Evolutionary conservation across 1,140 invertebrate species (phyloP).

Genomic region (Ceratosolen fusciceps): DNA sequence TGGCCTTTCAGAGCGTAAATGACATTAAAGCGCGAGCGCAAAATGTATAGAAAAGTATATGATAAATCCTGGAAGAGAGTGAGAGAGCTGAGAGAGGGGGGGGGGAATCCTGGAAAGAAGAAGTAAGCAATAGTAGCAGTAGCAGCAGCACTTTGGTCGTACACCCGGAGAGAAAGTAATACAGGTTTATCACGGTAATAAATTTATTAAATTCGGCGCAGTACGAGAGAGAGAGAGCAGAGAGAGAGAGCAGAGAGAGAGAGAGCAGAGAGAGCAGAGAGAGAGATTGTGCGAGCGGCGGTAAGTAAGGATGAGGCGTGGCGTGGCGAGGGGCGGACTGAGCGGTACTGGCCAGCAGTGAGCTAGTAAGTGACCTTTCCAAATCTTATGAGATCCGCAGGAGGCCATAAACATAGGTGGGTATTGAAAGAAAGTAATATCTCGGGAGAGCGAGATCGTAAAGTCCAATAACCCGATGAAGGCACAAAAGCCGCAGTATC

Average conservation of each 20-base stretch:
- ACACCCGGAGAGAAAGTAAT: not conserved
- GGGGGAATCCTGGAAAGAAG: not conserved
- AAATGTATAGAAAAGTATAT: not conserved
- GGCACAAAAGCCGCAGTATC: conserved; percentile 13
- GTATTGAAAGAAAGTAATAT: conserved; percentile 52
- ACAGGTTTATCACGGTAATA: conserved; percentile 39
- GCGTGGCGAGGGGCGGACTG: too few relatives aligned
- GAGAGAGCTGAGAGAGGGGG: too few relatives aligned
- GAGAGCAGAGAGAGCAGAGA: not conserved
- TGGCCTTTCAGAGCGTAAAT: too few relatives aligned
- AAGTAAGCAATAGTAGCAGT: not conserved
- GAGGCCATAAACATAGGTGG: conserved; percentile 46
- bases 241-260: not conserved
- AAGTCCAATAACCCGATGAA: conserved; percentile 48
- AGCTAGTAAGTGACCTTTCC: conserved; percentile 12
- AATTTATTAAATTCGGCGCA: conserved; percentile 46
- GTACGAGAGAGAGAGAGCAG: not conserved
- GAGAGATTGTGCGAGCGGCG: too few relatives aligned
- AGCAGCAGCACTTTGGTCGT: not conserved
- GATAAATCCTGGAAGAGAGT: not conserved
- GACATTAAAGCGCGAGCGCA: not conserved
- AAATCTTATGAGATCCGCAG: conserved; percentile 45
- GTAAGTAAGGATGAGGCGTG: too few relatives aligned
- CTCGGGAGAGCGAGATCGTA: conserved; percentile 38
- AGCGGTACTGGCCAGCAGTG: not conserved